These are phyloP conservation scores for Ellobius talpinus DNA, from an alignment of 2,113 vertebrate genomes.

Conservation along the genomic window DNA sequence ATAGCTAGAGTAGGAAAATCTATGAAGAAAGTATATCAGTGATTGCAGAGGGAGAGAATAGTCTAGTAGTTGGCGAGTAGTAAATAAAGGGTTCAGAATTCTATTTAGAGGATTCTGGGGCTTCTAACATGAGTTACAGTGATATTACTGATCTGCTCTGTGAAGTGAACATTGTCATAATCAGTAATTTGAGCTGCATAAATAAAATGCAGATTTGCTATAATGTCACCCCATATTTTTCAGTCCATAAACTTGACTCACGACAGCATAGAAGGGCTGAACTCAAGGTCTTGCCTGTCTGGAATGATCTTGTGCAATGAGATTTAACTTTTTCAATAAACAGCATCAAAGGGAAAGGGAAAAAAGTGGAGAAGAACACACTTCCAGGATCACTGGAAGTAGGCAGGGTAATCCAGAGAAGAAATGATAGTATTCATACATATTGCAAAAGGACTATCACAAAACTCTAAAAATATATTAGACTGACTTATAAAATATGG, in stretches of 20 bases:
- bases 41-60: background rate
- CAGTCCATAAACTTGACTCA: background rate
- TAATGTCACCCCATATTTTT: constrained; percentile 15
- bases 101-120: background rate
- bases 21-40: background rate
- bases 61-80: background rate
- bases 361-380: background rate
- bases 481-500: background rate
- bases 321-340: background rate
- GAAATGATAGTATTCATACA: background rate
- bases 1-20: background rate
- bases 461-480: background rate
- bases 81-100: background rate
- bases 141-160: background rate
- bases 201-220: background rate
- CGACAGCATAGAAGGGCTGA: background rate
- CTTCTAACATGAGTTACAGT: background rate
- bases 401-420: background rate
- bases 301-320: background rate
- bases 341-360: background rate
- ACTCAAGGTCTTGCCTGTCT: background rate
- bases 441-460: background rate
- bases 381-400: background rate
- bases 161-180: background rate
- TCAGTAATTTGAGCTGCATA: background rate